A percentile compares a stretch with the other conserved stretches of the same genome.
Evolutionary conservation across 2,797 vertebrate species (phyloP).

Genomic region (Sebastiscus tertius): DNA sequence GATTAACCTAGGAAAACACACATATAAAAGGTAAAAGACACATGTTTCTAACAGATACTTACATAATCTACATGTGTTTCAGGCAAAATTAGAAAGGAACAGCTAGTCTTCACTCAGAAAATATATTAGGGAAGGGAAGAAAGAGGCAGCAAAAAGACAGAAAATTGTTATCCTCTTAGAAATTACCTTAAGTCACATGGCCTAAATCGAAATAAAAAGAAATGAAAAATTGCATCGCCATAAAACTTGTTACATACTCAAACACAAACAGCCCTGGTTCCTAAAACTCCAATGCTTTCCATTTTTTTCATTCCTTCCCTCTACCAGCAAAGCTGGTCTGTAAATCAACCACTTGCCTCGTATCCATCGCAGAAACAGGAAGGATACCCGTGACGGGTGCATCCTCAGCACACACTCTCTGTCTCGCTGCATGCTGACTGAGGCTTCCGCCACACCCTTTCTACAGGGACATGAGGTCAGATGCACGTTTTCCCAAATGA

Average conservation of each 20-base stretch:
- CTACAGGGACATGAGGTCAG: conserved; percentile 15
- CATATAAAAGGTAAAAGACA: neutral
- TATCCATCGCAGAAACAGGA: conserved; percentile 77
- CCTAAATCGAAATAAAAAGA: neutral
- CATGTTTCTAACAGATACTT: neutral
- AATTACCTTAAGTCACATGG: neutral
- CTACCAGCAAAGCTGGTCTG: neutral
- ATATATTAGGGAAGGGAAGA: neutral
- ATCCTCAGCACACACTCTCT: conserved; percentile 44
- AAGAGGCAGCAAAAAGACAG: neutral
- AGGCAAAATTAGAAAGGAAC: neutral
- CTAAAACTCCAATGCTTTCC: neutral
- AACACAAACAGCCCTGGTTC: neutral
- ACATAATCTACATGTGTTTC: neutral
- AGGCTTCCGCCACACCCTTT: conserved; percentile 47
- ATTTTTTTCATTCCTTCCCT: neutral
- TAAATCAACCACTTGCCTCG: conserved; percentile 68
- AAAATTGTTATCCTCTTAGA: neutral
- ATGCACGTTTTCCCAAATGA: conserved; percentile 29
- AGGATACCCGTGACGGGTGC: conserved; percentile 62
- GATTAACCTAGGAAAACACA: neutral
- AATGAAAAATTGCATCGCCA: neutral
- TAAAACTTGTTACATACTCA: neutral
- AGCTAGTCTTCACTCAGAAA: neutral
- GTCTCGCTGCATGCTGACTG: conserved; percentile 68